Evolutionary conservation across 1,140 invertebrate genomes (phyloP).

Genomic region (Pseudomyrmex gracilis): DNA sequence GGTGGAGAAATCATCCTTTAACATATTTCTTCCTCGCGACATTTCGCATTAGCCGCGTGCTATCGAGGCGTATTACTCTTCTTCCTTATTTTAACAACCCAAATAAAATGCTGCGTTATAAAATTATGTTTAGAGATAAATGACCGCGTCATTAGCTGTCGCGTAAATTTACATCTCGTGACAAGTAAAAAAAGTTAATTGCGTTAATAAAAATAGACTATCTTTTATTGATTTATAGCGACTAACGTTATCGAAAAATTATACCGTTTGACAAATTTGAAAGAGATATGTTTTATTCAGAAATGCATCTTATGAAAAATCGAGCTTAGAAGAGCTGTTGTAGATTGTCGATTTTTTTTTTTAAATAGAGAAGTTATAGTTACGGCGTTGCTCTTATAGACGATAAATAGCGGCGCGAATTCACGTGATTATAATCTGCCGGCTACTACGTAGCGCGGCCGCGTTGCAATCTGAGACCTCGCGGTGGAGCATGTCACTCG

Average conservation of each 20-base stretch:
- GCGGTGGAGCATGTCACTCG: conserved; percentile 75
- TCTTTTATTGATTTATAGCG: too few species aligned
- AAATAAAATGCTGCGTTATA: conserved; percentile 4
- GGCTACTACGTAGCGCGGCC: conserved; percentile 58
- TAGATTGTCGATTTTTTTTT: background rate
- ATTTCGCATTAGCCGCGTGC: background rate
- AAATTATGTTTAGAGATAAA: conserved; percentile 19
- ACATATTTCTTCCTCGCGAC: conserved; percentile 25
- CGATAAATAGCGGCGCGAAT: conserved; percentile 32
- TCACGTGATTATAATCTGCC: conserved; percentile 71
- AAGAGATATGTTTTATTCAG: too few species aligned
- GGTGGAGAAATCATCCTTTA: conserved; percentile 33
- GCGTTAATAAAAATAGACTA: background rate
- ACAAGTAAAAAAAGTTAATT: background rate
- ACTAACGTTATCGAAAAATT: too few species aligned
- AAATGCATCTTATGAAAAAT: too few species aligned
- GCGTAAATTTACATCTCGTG: background rate
- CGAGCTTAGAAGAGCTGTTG: too few species aligned
- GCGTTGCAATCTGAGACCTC: conserved; percentile 69
- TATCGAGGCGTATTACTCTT: background rate
- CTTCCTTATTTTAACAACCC: background rate
- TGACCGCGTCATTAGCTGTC: background rate
- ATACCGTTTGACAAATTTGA: too few species aligned
- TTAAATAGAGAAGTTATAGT: conserved; percentile 14
- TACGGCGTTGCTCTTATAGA: conserved; percentile 27